phyloP scores from a whole-genome alignment of 2,888 invertebrate genomes.

The Lasiommata megera region DNA sequence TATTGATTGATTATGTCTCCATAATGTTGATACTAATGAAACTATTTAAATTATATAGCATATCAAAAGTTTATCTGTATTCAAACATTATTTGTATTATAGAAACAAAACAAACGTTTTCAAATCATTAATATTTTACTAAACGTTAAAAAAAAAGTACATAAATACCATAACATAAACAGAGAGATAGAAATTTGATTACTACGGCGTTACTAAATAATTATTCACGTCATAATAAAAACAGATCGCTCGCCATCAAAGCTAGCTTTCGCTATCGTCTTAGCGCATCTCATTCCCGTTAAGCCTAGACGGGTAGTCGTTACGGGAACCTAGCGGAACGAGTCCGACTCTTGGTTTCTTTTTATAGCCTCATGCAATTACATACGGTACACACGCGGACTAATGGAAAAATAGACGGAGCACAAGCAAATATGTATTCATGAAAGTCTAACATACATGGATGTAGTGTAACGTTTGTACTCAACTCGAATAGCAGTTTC shows the following conservation, averaged over 20 bases:
- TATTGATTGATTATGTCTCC: too few relatives aligned
- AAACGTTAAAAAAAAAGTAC: neutral
- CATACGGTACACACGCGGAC: conserved; percentile 42
- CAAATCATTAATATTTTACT: too few relatives aligned
- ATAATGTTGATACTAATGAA: too few relatives aligned
- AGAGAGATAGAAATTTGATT: neutral
- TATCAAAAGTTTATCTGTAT: too few relatives aligned
- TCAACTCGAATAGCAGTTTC: too few relatives aligned
- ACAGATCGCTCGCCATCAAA: conserved; percentile 25
- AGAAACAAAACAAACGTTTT: too few relatives aligned
- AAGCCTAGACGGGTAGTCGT: conserved; percentile 50
- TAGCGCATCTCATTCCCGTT: conserved; percentile 32
- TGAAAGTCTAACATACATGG: too few relatives aligned
- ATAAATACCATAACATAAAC: neutral
- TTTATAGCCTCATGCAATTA: conserved; percentile 65
- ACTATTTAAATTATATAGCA: too few relatives aligned
- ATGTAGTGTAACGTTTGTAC: too few relatives aligned
- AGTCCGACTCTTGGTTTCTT: conserved; percentile 65
- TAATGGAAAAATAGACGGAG: neutral
- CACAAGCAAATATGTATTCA: too few relatives aligned
- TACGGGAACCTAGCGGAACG: conserved; percentile 71
- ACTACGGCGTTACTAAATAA: neutral
- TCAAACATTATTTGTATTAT: too few relatives aligned
- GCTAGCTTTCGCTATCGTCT: conserved; percentile 40
- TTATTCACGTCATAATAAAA: conserved; percentile 5